Conservation (phyloP, 30 jellyfish, hydroid and myxozoan species). For the Cassiopea xamachana region DNA sequence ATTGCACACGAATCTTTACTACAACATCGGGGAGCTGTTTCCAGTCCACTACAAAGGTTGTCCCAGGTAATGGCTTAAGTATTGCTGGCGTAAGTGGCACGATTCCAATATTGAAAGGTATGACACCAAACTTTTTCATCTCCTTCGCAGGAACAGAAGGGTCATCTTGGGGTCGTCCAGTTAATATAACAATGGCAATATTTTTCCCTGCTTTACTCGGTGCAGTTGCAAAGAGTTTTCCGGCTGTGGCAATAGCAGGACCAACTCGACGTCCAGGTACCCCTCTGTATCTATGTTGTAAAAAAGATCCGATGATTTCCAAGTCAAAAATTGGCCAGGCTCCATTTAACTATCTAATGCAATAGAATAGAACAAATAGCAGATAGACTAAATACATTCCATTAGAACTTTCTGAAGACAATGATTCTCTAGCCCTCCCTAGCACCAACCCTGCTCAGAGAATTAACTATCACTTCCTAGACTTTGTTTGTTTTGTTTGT, state of each 20-base stretch:
- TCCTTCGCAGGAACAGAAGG: slow-evolving; percentile 5
- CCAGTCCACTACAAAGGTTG: slow-evolving; percentile 32
- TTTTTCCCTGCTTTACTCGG: slow-evolving; percentile 63
- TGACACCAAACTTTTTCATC: slow-evolving; percentile 31
- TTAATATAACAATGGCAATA: slow-evolving; percentile 37
- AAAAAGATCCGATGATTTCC: background rate
- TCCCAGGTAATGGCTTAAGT: slow-evolving; percentile 30
- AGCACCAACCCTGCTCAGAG: no score
- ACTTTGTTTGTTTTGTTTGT: no score
- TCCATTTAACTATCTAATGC: no score
- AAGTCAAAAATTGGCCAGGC: no score
- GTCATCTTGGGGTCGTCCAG: slow-evolving; percentile 56
- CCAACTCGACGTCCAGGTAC: slow-evolving; percentile 61
- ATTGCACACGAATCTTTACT: background rate
- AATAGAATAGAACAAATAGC: no score
- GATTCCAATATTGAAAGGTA: slow-evolving; percentile 37
- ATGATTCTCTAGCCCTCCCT: no score
- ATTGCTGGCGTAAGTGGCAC: slow-evolving; percentile 28
- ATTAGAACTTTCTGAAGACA: no score
- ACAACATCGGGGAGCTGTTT: slow-evolving; percentile 21
- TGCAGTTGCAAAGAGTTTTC: slow-evolving; percentile 50
- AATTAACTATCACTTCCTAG: no score
- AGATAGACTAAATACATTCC: no score
- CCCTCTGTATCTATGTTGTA: slow-evolving; percentile 35
- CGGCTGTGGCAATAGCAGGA: slow-evolving; percentile 55